These are phyloP conservation scores for Athene cunicularia DNA, from an alignment of 2,113 vertebrate species.

Conservation along the genomic window DNA sequence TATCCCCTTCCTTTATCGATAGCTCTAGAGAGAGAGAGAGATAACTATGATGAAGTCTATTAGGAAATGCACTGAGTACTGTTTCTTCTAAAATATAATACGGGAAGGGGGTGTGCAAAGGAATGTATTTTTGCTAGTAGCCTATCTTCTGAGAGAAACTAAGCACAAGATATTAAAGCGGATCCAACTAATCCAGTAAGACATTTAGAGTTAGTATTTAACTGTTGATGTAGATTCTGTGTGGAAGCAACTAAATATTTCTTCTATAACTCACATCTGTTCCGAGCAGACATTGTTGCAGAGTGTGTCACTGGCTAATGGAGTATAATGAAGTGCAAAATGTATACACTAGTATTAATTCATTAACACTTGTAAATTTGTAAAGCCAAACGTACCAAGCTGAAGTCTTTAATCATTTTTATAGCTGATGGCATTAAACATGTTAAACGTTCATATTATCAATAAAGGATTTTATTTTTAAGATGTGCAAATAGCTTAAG, in stretches of 20 bases:
- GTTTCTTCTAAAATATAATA: slow-evolving; percentile 70
- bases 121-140: slow-evolving; percentile 82
- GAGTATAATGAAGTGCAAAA: slow-evolving; percentile 68
- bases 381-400: slow-evolving; percentile 74
- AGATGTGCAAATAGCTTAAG: slow-evolving; percentile 35
- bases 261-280: slow-evolving; percentile 52
- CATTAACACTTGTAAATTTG: slow-evolving; percentile 78
- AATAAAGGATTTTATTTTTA: slow-evolving; percentile 75
- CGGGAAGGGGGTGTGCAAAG: slow-evolving; percentile 64
- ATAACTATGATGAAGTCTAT: slow-evolving; percentile 70
- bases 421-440: slow-evolving; percentile 79
- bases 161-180: slow-evolving; percentile 76
- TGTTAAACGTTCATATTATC: slow-evolving; percentile 69
- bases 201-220: slow-evolving; percentile 71
- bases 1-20: slow-evolving; percentile 67
- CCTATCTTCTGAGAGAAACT: slow-evolving; percentile 72
- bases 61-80: slow-evolving; percentile 82
- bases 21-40: slow-evolving; percentile 66
- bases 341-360: slow-evolving; percentile 55
- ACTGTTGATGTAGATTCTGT: slow-evolving; percentile 70
- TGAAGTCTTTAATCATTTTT: slow-evolving; percentile 76
- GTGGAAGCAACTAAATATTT: slow-evolving; percentile 68
- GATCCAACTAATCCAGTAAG: slow-evolving; percentile 70
- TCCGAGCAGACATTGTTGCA: slow-evolving; percentile 41
- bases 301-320: slow-evolving; percentile 66